Evolutionary conservation across 64 coral and sea anemone species (phyloP).

Genomic region (Cladopsammia gracilis): DNA sequence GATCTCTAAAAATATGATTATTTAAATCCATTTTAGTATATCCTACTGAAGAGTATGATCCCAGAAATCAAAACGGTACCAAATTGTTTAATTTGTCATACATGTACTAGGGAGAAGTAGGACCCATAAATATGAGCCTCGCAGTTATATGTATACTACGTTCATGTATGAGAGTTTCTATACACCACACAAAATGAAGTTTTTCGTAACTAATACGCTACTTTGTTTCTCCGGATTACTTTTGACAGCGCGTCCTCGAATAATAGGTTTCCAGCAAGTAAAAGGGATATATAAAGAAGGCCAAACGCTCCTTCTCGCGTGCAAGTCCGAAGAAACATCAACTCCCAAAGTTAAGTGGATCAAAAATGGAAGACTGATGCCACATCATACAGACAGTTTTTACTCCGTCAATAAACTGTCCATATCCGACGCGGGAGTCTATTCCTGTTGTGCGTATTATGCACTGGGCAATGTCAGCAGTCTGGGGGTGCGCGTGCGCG

Average conservation of each 20-base stretch:
- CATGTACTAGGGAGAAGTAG: too few relatives aligned
- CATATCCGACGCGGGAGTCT: background rate
- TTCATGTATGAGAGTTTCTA: too few relatives aligned
- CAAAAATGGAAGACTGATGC: background rate
- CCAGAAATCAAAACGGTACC: too few relatives aligned
- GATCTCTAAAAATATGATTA: too few relatives aligned
- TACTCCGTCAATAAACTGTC: background rate
- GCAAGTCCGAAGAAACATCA: background rate
- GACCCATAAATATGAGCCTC: too few relatives aligned
- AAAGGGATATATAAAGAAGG: background rate
- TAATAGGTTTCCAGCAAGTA: background rate
- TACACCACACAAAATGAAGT: too few relatives aligned
- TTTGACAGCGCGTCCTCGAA: constrained; percentile 1
- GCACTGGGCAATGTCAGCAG: background rate
- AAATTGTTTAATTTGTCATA: too few relatives aligned
- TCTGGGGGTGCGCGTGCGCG: background rate
- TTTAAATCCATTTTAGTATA: too few relatives aligned
- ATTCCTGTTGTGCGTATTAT: background rate
- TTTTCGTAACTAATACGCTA: too few relatives aligned
- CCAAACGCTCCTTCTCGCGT: background rate
- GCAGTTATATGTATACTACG: too few relatives aligned
- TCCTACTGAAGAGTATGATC: too few relatives aligned
- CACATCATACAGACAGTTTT: background rate
- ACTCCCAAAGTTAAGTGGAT: background rate
- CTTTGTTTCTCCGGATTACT: background rate